Percentiles rank a stretch among this genome's conserved stretches.
Conservation (phyloP, 2,113 vertebrate species). For the Mustelus asterias region DNA sequence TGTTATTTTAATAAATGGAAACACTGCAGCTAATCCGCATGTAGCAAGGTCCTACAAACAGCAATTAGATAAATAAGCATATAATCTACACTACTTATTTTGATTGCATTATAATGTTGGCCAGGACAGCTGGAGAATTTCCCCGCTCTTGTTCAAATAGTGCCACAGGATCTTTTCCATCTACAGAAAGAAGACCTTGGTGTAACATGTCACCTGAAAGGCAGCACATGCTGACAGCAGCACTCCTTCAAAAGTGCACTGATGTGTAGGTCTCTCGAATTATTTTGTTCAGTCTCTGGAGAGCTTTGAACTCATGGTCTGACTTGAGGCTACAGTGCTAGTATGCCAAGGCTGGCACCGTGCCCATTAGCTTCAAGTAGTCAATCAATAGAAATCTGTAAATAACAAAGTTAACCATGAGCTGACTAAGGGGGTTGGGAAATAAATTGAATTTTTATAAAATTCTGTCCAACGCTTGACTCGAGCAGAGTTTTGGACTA, state of each 20-base stretch:
- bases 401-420: background rate
- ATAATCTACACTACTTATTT: background rate
- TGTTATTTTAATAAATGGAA: background rate
- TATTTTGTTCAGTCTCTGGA: background rate
- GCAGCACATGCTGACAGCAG: background rate
- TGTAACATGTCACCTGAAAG: background rate
- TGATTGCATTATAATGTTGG: background rate
- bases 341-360: background rate
- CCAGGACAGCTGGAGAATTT: background rate
- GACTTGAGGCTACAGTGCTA: background rate
- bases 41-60: background rate
- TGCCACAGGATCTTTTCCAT: background rate
- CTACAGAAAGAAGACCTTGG: background rate
- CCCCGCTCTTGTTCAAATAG: too few species aligned
- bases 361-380: background rate
- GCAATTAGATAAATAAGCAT: background rate
- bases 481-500: too few species aligned
- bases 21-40: background rate
- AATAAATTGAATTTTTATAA: background rate
- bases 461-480: background rate
- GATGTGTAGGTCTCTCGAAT: background rate
- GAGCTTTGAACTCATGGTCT: background rate
- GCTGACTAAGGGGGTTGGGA: background rate
- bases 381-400: background rate
- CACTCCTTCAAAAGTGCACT: background rate